Conservation (phyloP, 1,140 invertebrate genomes). For the Pristionchus pacificus region DNA sequence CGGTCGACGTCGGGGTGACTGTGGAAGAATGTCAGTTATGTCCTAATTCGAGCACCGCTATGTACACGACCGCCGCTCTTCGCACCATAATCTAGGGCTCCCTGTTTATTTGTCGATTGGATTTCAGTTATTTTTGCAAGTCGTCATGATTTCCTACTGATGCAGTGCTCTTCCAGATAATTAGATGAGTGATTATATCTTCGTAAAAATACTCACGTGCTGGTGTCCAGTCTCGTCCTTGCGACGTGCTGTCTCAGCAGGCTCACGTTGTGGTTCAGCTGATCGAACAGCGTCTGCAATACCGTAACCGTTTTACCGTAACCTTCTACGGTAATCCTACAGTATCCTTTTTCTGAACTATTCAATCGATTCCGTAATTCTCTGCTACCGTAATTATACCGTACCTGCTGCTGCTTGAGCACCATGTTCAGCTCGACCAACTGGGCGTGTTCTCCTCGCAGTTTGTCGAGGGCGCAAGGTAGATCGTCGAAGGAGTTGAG, state of each 20-base stretch:
- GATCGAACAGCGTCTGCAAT: slow-evolving; percentile 80
- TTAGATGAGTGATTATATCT: not conserved
- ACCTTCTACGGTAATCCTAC: too few relatives aligned
- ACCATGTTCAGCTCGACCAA: slow-evolving; percentile 59
- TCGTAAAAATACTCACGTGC: slow-evolving; percentile 49
- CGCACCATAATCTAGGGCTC: too few relatives aligned
- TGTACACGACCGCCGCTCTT: too few relatives aligned
- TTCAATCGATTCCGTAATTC: too few relatives aligned
- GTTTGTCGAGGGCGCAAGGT: slow-evolving; percentile 73
- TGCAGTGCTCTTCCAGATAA: too few relatives aligned
- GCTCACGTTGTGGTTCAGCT: slow-evolving; percentile 81
- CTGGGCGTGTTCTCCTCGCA: slow-evolving; percentile 66
- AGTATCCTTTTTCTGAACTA: too few relatives aligned
- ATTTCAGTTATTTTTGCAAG: too few relatives aligned
- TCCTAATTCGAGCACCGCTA: too few relatives aligned
- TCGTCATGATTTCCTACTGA: too few relatives aligned
- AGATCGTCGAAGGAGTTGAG: slow-evolving; percentile 77
- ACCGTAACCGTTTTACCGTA: too few relatives aligned
- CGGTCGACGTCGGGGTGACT: slow-evolving; percentile 79
- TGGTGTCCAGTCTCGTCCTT: slow-evolving; percentile 70
- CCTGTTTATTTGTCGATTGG: too few relatives aligned
- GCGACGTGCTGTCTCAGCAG: slow-evolving; percentile 80
- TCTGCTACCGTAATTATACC: too few relatives aligned
- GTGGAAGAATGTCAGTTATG: slow-evolving; percentile 20
- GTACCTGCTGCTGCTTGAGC: slow-evolving; percentile 70